These are phyloP conservation scores for Acrocyrtus sp. DNA, from an alignment of 2,888 invertebrate genomes.

Conservation along the genomic window DNA sequence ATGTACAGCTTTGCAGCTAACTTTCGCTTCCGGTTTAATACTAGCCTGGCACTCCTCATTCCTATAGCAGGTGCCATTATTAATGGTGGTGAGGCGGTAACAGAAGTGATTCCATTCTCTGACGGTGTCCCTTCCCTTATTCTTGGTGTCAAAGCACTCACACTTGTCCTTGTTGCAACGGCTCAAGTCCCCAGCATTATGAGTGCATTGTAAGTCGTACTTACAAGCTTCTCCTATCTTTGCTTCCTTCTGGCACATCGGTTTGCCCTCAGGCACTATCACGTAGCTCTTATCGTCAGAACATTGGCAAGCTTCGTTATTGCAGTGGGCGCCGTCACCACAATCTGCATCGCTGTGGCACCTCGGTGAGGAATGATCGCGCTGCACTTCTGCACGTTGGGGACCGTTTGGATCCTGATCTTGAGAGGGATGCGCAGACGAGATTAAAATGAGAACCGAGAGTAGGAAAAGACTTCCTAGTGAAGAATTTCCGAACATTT, in stretches of 20 bases:
- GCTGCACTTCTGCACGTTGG: not conserved
- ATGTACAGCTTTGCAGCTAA: constrained; percentile 8
- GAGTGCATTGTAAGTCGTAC: constrained; percentile 34
- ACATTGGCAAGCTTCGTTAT: not conserved
- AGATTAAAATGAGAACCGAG: not conserved
- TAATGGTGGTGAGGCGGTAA: constrained; percentile 28
- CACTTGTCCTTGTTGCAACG: constrained; percentile 40
- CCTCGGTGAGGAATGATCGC: not conserved
- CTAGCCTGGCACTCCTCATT: constrained; percentile 34
- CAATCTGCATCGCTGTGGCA: constrained; percentile 25
- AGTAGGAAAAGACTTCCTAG: not conserved
- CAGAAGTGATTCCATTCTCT: constrained; percentile 23
- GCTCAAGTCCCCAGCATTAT: constrained; percentile 2
- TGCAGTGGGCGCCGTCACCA: not conserved
- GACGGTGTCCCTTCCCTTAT: constrained; percentile 33
- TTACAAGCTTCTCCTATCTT: constrained; percentile 24
- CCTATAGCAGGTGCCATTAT: constrained; percentile 3
- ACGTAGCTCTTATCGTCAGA: not conserved
- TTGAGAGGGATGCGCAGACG: constrained; percentile 1
- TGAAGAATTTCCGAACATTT: constrained; percentile 17
- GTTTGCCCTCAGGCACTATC: not conserved
- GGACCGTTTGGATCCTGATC: not conserved
- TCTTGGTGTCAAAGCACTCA: constrained; percentile 46
- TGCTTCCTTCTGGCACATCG: constrained; percentile 29
- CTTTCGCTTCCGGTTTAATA: constrained; percentile 37